A percentile compares a stretch with the other conserved stretches of the same genome.
phyloP scores from a whole-genome alignment of 1,140 invertebrate species.

The Macrostomum lignano region DNA sequence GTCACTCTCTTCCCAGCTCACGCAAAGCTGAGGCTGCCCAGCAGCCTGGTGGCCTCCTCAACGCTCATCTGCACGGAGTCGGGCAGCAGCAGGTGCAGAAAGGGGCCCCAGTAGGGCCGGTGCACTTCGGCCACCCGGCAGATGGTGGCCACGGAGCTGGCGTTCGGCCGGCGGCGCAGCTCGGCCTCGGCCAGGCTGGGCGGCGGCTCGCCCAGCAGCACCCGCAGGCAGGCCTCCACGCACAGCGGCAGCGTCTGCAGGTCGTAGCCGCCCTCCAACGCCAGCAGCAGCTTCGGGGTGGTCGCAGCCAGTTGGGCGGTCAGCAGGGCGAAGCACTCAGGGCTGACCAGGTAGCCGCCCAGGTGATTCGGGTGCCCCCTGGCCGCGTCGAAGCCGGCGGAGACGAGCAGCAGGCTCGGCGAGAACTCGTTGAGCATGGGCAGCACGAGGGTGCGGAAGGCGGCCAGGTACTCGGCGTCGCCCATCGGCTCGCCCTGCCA shows the following conservation, averaged over 20 bases:
- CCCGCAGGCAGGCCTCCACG: conserved; percentile 72
- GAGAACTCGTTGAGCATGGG: conserved; percentile 40
- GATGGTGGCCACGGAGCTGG: no score
- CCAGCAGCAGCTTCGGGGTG: conserved; percentile 43
- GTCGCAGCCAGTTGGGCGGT: neutral
- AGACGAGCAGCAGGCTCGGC: conserved; percentile 76
- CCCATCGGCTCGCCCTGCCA: conserved; percentile 69
- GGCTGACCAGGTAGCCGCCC: conserved; percentile 67
- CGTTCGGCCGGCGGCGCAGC: no score
- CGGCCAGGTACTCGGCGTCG: conserved; percentile 87
- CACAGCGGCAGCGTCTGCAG: conserved; percentile 76
- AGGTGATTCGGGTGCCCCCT: conserved; percentile 67
- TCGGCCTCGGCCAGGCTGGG: conserved; percentile 36
- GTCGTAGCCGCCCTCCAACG: conserved; percentile 78
- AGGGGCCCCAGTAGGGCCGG: no score
- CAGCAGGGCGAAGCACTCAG: conserved; percentile 36
- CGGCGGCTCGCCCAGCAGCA: conserved; percentile 53
- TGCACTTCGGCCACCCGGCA: no score
- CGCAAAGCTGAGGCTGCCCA: no score
- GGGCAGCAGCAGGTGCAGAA: no score
- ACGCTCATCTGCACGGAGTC: no score
- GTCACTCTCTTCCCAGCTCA: no score
- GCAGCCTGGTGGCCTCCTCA: no score
- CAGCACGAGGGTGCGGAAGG: conserved; percentile 39
- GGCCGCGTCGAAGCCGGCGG: conserved; percentile 86